These are phyloP conservation scores for Epistrophe grossulariae DNA, from an alignment of 2,888 invertebrate species.

Conservation along the genomic window DNA sequence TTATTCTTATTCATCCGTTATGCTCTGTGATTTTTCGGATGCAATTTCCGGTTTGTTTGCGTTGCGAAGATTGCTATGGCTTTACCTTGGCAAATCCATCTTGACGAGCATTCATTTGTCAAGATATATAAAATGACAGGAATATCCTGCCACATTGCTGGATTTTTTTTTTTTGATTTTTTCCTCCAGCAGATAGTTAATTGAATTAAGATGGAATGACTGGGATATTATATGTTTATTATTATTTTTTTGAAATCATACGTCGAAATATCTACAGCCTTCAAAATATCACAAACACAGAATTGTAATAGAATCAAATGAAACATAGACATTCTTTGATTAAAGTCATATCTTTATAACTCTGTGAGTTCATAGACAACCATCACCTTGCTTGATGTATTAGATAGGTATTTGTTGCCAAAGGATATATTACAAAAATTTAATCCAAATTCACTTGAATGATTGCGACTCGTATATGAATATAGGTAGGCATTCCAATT, in stretches of 20 bases:
- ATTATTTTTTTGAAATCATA: neutral
- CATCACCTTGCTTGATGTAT: too few relatives aligned
- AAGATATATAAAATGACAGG: conserved; percentile 58
- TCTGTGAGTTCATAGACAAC: too few relatives aligned
- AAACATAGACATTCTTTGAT: too few relatives aligned
- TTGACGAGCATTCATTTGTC: conserved; percentile 57
- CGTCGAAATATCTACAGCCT: too few relatives aligned
- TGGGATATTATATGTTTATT: neutral
- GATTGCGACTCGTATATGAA: neutral
- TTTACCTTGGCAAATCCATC: conserved; percentile 28
- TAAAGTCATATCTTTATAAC: too few relatives aligned
- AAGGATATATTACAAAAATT: neutral
- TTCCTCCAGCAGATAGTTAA: neutral
- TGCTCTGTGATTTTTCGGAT: conserved; percentile 59
- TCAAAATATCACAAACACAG: too few relatives aligned
- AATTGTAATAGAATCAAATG: too few relatives aligned
- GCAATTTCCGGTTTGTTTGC: conserved; percentile 71
- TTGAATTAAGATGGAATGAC: neutral
- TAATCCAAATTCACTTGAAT: neutral
- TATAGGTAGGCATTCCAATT: too few relatives aligned
- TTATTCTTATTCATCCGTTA: conserved; percentile 55
- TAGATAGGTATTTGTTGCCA: neutral
- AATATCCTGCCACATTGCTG: neutral
- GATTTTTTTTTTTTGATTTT: too few relatives aligned
- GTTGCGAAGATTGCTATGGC: conserved; percentile 50